Base-by-base conservation (phyloP, 64 coral and sea anemone species). In the Porites australiensis region DNA sequence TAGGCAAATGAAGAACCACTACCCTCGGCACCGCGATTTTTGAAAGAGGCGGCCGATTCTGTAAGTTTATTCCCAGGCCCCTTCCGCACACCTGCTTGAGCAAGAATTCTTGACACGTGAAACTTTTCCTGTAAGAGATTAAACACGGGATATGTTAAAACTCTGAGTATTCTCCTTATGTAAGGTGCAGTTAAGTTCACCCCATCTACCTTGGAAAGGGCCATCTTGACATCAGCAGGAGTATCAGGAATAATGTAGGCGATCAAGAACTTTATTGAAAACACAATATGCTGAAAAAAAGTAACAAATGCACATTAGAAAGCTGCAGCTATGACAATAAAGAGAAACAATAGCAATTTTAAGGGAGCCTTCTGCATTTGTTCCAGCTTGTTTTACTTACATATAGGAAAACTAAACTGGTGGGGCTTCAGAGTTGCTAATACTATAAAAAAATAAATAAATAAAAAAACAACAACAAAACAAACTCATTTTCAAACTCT, bases 221-320 rank as follows among this genome's bases (percentile, higher is more conserved):
- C 94, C 87, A 95, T 88, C 50, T 92, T 92, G 5, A 98, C 92
- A 70, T 98, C 77, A 4, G 82, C 87, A 20, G 97, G 97, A 15
- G 75, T 90, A 51, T 98, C 97, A 20, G 97, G 97, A 59, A 98
- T 98, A 45, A 98, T 72, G 77, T 92, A 93, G 2, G 94, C 94
- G 27, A 98, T 98, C 21, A 98, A 66, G 72, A 96, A 98, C 68
- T 98, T 98, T 43, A 98, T 75, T n/a, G 94, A 74, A 68, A 98
- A 91, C 72, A 98, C 94, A 27, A 98, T 98, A 47, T 98, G 97
- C 97, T 98, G 83, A 77, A 86, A 73, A 70, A 46, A 37, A 50
- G 18, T 43, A 70, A 44, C 53, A 90, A 43, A 4, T 13, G 8
- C 16, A 8, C 43, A 67, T 49, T 49, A 23, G 74, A 53, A 51